Percentiles rank a stretch among this genome's conserved stretches.
Conservation (phyloP, 2,113 vertebrate species). For the Eupsittula cactorum region DNA sequence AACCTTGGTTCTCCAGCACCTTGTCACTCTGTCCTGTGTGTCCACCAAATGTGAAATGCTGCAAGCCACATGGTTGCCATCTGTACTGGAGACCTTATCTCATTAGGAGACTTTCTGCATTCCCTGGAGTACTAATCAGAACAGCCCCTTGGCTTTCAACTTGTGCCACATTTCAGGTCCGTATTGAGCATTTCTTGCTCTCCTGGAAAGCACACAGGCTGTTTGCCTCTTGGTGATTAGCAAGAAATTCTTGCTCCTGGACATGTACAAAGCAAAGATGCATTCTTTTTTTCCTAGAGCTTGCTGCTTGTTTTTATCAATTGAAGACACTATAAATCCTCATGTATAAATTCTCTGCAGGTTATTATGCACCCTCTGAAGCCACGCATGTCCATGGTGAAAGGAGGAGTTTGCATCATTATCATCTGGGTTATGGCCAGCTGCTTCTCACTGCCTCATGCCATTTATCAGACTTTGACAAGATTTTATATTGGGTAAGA, state of each 20-base stretch:
- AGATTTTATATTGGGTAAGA: constrained; percentile 78
- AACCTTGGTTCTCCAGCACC: accelerated
- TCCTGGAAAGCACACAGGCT: neutral
- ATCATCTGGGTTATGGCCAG: constrained; percentile 82
- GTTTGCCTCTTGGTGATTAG: neutral
- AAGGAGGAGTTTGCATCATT: constrained; percentile 76
- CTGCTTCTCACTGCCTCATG: constrained; percentile 82
- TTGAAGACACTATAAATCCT: neutral
- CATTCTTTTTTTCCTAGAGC: neutral
- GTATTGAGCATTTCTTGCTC: neutral
- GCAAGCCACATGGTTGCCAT: neutral
- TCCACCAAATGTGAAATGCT: no score
- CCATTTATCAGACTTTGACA: constrained; percentile 80
- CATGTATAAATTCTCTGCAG: constrained; percentile 30
- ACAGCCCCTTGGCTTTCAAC: neutral
- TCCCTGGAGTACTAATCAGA: neutral
- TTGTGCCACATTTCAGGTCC: accelerated
- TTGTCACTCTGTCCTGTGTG: neutral
- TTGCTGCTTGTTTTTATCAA: neutral
- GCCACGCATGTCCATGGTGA: constrained; percentile 74
- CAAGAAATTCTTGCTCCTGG: neutral
- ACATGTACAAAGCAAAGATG: neutral
- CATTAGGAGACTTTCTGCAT: neutral
- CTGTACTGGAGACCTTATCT: neutral
- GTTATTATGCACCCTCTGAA: constrained; percentile 82